Conservation (phyloP, 1,140 invertebrate species). For the Bombus pascuorum region DNA sequence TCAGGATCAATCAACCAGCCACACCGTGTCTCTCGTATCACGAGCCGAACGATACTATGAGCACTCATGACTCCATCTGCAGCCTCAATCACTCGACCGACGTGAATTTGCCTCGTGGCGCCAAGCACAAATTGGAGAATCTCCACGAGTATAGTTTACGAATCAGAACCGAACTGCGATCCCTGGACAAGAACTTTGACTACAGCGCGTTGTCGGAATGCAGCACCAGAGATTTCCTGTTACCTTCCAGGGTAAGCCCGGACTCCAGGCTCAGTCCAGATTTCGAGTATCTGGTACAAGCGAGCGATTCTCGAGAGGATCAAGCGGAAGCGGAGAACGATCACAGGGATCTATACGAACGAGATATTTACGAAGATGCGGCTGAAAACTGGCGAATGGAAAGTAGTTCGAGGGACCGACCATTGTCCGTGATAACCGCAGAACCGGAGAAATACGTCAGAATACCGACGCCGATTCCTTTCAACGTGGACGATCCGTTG, state of each 20-base stretch:
- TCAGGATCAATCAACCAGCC: constrained; percentile 64
- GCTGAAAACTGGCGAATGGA: constrained; percentile 27
- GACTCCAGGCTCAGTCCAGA: constrained; percentile 71
- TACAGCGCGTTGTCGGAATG: constrained; percentile 72
- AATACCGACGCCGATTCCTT: constrained; percentile 74
- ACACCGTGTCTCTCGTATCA: constrained; percentile 77
- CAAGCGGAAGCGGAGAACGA: neutral
- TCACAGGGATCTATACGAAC: neutral
- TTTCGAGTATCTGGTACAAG: constrained; percentile 40
- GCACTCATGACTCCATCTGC: constrained; percentile 76
- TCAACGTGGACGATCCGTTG: constrained; percentile 64
- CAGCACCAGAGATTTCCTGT: constrained; percentile 66
- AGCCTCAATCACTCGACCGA: constrained; percentile 72
- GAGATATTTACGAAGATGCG: constrained; percentile 41
- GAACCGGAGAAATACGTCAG: constrained; percentile 72
- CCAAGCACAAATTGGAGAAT: constrained; percentile 77
- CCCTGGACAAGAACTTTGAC: constrained; percentile 67
- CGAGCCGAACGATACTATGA: constrained; percentile 68
- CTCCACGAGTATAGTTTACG: constrained; percentile 78
- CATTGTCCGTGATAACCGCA: constrained; percentile 27
- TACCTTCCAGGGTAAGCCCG: constrained; percentile 39
- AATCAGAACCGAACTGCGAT: constrained; percentile 73
- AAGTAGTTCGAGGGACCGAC: constrained; percentile 34
- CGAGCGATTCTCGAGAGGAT: constrained; percentile 22
- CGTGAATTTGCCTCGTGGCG: constrained; percentile 65